Evolutionary conservation across 2,888 invertebrate genomes (phyloP).

Genomic region (Baccha elongata): DNA sequence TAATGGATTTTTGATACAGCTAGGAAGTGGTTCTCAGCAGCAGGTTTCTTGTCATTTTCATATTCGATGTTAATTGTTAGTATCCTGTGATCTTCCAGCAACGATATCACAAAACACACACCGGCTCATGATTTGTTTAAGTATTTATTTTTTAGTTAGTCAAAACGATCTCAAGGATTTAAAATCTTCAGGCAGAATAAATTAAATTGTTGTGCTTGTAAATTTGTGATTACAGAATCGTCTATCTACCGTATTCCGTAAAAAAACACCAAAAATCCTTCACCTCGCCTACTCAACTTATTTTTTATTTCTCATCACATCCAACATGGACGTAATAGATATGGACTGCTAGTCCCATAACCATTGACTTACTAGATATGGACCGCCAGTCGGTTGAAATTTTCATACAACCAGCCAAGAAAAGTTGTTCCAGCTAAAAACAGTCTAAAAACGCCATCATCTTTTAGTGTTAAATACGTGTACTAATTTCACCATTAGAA

Average conservation of each 20-base stretch:
- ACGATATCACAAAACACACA: slow-evolving; percentile 91
- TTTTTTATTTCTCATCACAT: too few relatives aligned
- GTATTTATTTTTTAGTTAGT: background rate
- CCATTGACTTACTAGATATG: too few relatives aligned
- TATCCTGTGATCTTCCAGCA: slow-evolving; percentile 84
- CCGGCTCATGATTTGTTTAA: slow-evolving; percentile 73
- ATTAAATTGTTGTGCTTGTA: slow-evolving; percentile 49
- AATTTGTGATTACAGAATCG: slow-evolving; percentile 46
- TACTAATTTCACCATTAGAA: too few relatives aligned
- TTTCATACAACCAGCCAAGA: too few relatives aligned
- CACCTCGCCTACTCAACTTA: slow-evolving; percentile 44
- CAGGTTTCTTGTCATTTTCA: slow-evolving; percentile 91
- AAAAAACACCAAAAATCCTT: too few relatives aligned
- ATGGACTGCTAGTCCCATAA: too few relatives aligned
- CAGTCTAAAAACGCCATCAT: too few relatives aligned
- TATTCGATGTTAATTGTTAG: slow-evolving; percentile 86
- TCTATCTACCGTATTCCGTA: too few relatives aligned
- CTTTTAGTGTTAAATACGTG: too few relatives aligned
- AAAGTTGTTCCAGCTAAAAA: too few relatives aligned
- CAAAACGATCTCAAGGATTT: background rate
- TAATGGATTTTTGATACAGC: slow-evolving; percentile 91
- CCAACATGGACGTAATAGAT: too few relatives aligned
- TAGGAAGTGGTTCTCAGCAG: slow-evolving; percentile 90
- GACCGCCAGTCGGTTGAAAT: too few relatives aligned
- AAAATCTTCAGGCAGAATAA: background rate